Evolutionary conservation across 2,888 invertebrate genomes (phyloP), one percentile per base, ranked within the genome.

Genomic region (Epirrhoe tristata): DNA sequence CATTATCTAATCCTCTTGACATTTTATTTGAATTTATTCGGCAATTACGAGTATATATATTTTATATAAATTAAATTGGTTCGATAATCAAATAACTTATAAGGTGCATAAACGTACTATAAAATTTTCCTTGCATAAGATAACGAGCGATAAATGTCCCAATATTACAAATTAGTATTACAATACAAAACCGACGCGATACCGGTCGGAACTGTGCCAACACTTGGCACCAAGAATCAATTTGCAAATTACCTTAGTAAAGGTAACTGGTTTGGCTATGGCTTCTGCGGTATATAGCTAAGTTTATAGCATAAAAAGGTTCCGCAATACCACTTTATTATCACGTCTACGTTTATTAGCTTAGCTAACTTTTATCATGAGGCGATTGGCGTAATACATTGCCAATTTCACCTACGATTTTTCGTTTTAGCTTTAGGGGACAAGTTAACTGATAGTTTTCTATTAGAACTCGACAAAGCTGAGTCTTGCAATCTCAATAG

Each of bases 211-310:
- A 72, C 77, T 73, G 54, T 81, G 81, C 80, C 81, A 81, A 80
- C 74, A 77, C 72, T 74, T 69, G 73, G 74, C 74, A 75, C 71
- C 71, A 67, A 78, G 77, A 82, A 82, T 81, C 81, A 82, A 82
- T 82, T 82, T 82, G 79, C 80, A 81, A 82, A 82, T 82, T 81
- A 82, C 79, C 69, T 70, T 58, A 65, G 68, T 69, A 70, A 69
- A 71, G 70, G 71, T 71, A 66, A 59, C 56, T 59, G 58, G 59
- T 55, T 65, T 39, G 57, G 58, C 50, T 58, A 52, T 60, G 65
- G 64, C 39, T 12, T 43, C 10, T 10, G 39, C 31, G 39, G 56
- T 55, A 59, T 59, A 56, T 56, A 39, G 17, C 51, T 51, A 7
- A 48, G 51, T 12, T 24, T 51, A 3, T 51, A 12, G 17, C 48